These are phyloP conservation scores for Prenolepis imparis DNA, from an alignment of 2,888 invertebrate genomes.

Conservation along the genomic window DNA sequence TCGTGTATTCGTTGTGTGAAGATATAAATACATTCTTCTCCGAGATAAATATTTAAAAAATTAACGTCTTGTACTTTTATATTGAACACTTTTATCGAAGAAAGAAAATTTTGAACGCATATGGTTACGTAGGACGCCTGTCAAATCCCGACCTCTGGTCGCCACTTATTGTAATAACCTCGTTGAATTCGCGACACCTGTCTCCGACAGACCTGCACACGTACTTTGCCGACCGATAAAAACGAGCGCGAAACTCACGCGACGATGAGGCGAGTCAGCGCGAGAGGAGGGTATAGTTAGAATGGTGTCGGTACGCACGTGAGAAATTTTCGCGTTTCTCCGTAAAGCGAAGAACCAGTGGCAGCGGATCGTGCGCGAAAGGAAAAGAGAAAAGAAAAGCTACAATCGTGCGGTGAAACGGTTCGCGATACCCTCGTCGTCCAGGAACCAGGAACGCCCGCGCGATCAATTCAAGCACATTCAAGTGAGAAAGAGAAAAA, in stretches of 20 bases:
- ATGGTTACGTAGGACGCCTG: background rate
- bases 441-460: conserved; percentile 16
- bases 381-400: conserved; percentile 42
- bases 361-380: conserved; percentile 34
- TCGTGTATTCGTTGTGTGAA: too few species aligned
- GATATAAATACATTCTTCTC: background rate
- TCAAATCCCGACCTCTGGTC: background rate
- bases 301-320: background rate
- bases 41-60: background rate
- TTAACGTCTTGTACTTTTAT: too few species aligned
- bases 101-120: background rate
- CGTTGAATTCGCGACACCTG: background rate
- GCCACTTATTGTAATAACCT: background rate
- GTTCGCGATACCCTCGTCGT: conserved; percentile 5
- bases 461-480: conserved; percentile 39
- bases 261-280: background rate
- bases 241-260: background rate
- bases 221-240: background rate
- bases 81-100: too few species aligned
- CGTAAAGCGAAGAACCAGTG: background rate
- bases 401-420: conserved; percentile 64
- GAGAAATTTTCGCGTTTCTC: background rate
- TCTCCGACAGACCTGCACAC: background rate
- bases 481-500: background rate
- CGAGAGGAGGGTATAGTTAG: background rate